These are phyloP conservation scores for Salvator merianae DNA, from an alignment of 2,113 vertebrate genomes.

Conservation along the genomic window DNA sequence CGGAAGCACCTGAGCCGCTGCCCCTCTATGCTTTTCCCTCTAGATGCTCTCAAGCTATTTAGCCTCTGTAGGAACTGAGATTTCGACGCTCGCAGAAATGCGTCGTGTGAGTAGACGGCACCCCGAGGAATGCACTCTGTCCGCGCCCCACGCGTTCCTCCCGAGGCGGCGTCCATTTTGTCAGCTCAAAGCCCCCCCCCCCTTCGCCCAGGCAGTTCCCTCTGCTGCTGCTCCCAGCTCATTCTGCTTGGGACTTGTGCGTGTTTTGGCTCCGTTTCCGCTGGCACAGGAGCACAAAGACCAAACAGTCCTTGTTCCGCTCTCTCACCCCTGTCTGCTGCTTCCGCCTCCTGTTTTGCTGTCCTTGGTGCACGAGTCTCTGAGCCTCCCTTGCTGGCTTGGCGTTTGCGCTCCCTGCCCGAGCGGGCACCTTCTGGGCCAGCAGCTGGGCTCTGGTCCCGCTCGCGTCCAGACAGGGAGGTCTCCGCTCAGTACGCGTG, in stretches of 20 bases:
- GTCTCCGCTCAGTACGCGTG: too few relatives aligned
- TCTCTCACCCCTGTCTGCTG: not conserved
- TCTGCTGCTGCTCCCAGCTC: not conserved
- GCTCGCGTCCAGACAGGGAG: too few relatives aligned
- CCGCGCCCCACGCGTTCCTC: not conserved
- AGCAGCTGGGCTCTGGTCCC: too few relatives aligned
- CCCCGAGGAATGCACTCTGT: not conserved
- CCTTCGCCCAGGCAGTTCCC: not conserved
- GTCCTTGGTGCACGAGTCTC: not conserved
- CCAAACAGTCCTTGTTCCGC: too few relatives aligned
- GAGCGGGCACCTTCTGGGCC: too few relatives aligned
- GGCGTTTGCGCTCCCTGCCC: not conserved
- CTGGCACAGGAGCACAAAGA: too few relatives aligned
- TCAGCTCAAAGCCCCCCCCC: not conserved
- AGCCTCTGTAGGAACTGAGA: conserved; percentile 86
- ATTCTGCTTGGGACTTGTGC: too few relatives aligned
- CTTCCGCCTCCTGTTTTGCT: not conserved
- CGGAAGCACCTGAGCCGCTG: not conserved
- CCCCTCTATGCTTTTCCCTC: conserved; percentile 54
- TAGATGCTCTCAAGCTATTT: conserved; percentile 90
- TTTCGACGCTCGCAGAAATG: conserved; percentile 87
- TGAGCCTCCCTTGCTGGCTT: not conserved
- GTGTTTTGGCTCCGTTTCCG: too few relatives aligned
- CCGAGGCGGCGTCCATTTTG: not conserved
- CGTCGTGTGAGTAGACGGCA: conserved; percentile 82